Evolutionary conservation across 2,888 invertebrate genomes (phyloP), one percentile per base, ranked within the genome.

Genomic region (Caenorhabditis macrosperma): DNA sequence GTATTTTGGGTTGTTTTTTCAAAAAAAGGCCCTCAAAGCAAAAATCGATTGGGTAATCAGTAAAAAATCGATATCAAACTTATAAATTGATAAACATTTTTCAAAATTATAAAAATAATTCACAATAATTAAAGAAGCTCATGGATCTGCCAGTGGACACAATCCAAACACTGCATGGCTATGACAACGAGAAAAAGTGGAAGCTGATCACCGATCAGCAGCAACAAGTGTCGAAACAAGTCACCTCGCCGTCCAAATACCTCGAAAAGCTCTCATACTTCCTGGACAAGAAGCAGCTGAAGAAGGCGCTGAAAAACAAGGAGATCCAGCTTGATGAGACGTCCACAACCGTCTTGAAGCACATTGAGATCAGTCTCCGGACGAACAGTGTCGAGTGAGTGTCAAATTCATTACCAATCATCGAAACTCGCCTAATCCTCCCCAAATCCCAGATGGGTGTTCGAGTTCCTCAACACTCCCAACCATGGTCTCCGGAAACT

Each of bases 71-170:
- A n/a, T 26, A 33, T 26, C 24, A 41, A 26, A 59, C 17, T 57
- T 15, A 2, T 15, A 15, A 10, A 46, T n/a, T n/a, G n/a, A n/a
- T n/a, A 20, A 33, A 7, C 35, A 22, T 54, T 41, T 59, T 26
- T 15, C 15, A 15, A 6, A 20, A 44, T 22, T n/a, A 24, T 30
- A 3, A 6, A 10, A n/a, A n/a, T n/a, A 12, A 46, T 81, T 17
- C 6, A 20, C 7, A 61, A 44, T n/a, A 33, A 10, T 59, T 69
- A 17, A 55, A 76, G 63, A 82, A 78, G 28, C 69, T 75, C 50
- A 98, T 98, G 97, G 98, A 99, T 92, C 93, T 99, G 86, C 98
- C 98, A 24, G 96, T 98, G 38, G 98, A 99, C 92, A 99, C 99
- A 92, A 96, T 97, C 89, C 97, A 97, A 92, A 93, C 97, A 44